Conservation (phyloP, 2,113 vertebrate species). For the Ictalurus furcatus region DNA sequence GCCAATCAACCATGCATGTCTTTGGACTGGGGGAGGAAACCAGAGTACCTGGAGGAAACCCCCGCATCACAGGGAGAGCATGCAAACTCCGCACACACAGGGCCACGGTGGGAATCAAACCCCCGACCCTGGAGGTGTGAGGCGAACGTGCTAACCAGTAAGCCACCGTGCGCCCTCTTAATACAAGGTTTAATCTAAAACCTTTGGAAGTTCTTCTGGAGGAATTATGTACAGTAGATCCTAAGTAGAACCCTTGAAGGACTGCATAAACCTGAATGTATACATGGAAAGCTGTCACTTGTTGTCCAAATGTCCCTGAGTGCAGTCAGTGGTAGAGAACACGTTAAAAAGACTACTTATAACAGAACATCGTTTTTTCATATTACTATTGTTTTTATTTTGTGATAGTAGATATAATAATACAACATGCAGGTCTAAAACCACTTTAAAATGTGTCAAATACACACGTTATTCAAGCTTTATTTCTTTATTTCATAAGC, state of each 20-base stretch:
- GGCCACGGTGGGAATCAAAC: no score
- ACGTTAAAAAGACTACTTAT: background rate
- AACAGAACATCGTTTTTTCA: background rate
- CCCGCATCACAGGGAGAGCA: no score
- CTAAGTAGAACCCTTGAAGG: background rate
- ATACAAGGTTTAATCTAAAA: background rate
- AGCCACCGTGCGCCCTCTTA: background rate
- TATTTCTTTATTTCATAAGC: background rate
- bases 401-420: background rate
- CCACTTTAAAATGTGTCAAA: background rate
- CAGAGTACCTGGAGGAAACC: no score
- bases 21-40: no score
- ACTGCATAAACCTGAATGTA: background rate
- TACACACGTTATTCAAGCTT: background rate
- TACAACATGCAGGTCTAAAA: background rate
- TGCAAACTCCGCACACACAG: no score
- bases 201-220: background rate
- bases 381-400: no score
- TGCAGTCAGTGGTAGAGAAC: background rate
- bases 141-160: no score
- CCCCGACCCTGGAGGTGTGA: no score
- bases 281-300: background rate
- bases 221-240: background rate
- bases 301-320: background rate
- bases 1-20: no score